Evolutionary conservation across 2,113 vertebrate genomes (phyloP).

Genomic region (Glaucidium brasilianum): DNA sequence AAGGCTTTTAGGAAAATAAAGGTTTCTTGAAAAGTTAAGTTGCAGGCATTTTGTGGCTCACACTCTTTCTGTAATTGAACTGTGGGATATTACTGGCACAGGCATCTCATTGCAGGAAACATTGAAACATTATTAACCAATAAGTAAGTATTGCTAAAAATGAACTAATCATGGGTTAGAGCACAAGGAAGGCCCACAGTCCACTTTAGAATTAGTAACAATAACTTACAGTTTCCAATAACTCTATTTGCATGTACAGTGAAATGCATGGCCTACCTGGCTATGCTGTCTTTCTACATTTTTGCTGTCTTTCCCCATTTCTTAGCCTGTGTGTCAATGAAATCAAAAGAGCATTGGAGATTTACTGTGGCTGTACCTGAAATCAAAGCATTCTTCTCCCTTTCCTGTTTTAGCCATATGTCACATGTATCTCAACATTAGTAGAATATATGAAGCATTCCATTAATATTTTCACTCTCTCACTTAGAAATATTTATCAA

Average conservation of each 20-base stretch:
- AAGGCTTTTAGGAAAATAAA: background rate
- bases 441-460: background rate
- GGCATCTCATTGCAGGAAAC: background rate
- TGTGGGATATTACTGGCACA: background rate
- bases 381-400: background rate
- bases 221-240: background rate
- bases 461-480: background rate
- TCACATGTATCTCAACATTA: background rate
- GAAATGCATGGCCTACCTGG: background rate
- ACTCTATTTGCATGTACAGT: background rate
- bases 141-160: background rate
- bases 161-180: background rate
- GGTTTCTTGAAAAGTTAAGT: background rate
- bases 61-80: background rate
- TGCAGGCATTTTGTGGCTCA: background rate
- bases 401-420: background rate
- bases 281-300: background rate
- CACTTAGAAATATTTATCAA: background rate
- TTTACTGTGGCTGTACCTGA: background rate
- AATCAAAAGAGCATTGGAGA: background rate
- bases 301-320: background rate
- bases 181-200: background rate
- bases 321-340: background rate
- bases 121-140: background rate
- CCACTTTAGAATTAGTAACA: background rate